phyloP scores from a whole-genome alignment of 2,888 invertebrate genomes.

The Drosophila recens region DNA sequence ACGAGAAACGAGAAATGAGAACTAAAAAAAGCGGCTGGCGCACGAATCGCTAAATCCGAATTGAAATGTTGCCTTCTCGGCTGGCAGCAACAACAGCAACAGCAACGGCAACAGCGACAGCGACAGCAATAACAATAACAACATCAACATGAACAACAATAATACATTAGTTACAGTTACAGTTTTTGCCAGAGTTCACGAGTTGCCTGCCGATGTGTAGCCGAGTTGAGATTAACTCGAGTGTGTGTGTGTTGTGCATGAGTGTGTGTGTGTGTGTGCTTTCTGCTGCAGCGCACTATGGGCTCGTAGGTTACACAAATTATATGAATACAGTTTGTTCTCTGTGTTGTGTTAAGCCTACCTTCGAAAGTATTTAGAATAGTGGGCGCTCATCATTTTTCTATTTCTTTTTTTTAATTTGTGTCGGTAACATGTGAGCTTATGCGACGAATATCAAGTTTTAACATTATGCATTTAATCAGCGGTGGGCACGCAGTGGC shows the following conservation, averaged over 20 bases:
- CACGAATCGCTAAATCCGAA: slow-evolving; percentile 66
- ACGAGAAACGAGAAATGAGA: slow-evolving; percentile 16
- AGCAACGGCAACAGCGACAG: slow-evolving; percentile 14
- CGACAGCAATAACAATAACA: slow-evolving; percentile 17
- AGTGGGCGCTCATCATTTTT: no score
- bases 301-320: no score
- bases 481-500: no score
- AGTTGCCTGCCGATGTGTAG: slow-evolving; percentile 70
- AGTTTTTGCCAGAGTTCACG: slow-evolving; percentile 68
- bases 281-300: slow-evolving; percentile 59
- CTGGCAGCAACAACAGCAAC: slow-evolving; percentile 30
- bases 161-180: slow-evolving; percentile 61
- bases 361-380: no score
- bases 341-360: no score
- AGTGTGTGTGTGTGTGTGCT: slow-evolving; percentile 37
- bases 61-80: slow-evolving; percentile 76
- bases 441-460: no score
- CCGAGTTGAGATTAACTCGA: slow-evolving; percentile 67
- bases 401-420: no score
- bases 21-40: slow-evolving; percentile 35
- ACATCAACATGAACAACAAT: slow-evolving; percentile 32
- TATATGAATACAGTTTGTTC: no score
- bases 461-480: no score
- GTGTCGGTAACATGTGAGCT: no score
- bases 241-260: slow-evolving; percentile 14